Evolutionary conservation across 2,888 invertebrate species (phyloP), one percentile per base, ranked within the genome.

Genomic region (Zeuzera pyrina): DNA sequence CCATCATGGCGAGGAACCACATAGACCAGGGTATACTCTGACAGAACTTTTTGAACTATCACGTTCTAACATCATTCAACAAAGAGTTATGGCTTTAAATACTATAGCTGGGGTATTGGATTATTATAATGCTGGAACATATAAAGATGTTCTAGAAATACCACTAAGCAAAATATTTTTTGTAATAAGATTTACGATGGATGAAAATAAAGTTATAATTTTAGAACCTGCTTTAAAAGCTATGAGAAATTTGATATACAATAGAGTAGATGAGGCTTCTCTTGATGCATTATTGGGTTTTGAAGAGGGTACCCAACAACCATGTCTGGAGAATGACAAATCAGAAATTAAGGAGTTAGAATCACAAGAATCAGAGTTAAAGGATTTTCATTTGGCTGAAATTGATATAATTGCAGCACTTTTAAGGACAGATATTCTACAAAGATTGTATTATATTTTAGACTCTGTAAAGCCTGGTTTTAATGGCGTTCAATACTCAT

Each of bases 1-100:
- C 68, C 93, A 97, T 66, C 98, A 98, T 69, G 97, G 97, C 0
- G 92, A 94, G 43, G 97, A 98, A 64, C 92, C 95, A 4, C 91
- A 91, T 39, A 85, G 95, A 38, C 93, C 97, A 2, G 97, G 97
- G 0, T 98, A 97, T 66, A 90, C 95, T 0, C 65, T 98, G 7
- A 92, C 92, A 45, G 98, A 98, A 72, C 67, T 97, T 1, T 89
- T 97, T 49, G 90, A 92, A 40, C 72, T 97, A 1, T 88, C 91
- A 16, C 81, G 90, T 53, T 92, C 93, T 1, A 85, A 90, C 25
- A 85, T 93, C n/a, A 86, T 87, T 11, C 95, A 95, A 53, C 97
- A 98, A 70, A 86, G 95, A 49, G 87, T 90, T 1, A 84, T 93
- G 32, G 93, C 95, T 1, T 78, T 97, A 10, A 89, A 89, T 36